These are phyloP conservation scores for Neoarius graeffei DNA, from an alignment of 2,113 vertebrate genomes.

Conservation along the genomic window DNA sequence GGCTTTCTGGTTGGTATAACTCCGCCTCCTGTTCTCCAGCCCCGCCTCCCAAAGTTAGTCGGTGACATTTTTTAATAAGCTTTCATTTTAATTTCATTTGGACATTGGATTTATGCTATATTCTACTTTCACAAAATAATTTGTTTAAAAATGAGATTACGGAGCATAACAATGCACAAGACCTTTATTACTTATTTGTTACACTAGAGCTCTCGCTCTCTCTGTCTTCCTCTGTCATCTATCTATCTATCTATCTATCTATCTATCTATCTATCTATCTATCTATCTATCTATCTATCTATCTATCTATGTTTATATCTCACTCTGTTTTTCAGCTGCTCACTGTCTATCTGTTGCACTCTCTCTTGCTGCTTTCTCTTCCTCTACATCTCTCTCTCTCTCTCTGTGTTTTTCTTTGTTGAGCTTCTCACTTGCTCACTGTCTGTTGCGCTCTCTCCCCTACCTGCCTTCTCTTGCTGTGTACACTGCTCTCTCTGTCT, in stretches of 20 bases:
- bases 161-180: too few species aligned
- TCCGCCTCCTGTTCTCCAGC: not conserved
- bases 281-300: too few species aligned
- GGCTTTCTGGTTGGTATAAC: conserved; percentile 1
- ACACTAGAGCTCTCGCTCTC: not conserved
- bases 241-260: too few species aligned
- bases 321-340: too few species aligned
- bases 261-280: too few species aligned
- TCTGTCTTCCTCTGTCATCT: not conserved
- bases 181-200: too few species aligned
- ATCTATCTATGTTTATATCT: too few species aligned
- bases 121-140: not conserved
- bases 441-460: not conserved
- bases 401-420: not conserved
- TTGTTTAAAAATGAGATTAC: too few species aligned
- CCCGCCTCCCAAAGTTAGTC: not conserved
- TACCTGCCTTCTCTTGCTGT: too few species aligned
- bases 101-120: not conserved
- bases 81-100: not conserved
- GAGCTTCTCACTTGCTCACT: not conserved
- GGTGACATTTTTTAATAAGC: too few species aligned
- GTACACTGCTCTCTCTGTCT: not conserved
- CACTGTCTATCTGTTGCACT: too few species aligned
- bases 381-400: not conserved
- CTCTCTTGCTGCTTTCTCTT: too few species aligned